Evolutionary conservation across 1,140 invertebrate species (phyloP), one percentile per base, ranked within the genome.

Genomic region (Homalodisca vitripennis): DNA sequence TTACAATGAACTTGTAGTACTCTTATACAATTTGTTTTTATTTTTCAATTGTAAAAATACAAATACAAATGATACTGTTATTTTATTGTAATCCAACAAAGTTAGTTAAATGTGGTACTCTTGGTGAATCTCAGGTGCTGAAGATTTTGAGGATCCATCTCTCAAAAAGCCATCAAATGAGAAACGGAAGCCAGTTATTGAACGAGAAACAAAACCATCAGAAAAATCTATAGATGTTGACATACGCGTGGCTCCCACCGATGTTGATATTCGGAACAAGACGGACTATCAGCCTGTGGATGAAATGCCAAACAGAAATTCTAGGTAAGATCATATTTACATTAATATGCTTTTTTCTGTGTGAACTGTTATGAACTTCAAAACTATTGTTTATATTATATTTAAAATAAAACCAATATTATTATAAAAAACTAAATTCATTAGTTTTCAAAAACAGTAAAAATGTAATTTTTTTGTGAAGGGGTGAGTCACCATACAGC

Each of bases 181-280:
- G 6, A 41, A 41, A 17, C 34, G 6, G 34, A 41, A 41, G 6
- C 6, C 34, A 41, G 34, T 17, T 20, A 22, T 20, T 51, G 48
- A 51, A 22, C 3, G 3, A 20, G 48, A 51, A 3, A 20, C 14
- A 3, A 51, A 6, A 51, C 3, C n/a, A n/a, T 3, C n/a, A 14
- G 48, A n/a, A 3, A 51, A 51, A 3, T 20, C 22, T 3, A 51
- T 12, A 13, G 55, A 60, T 29, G 55, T 60, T 26, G 55, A 60
- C 55, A 60, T 60, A 27, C 14, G 55, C 6, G 10, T 30, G n/a
- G 22, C 27, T 60, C 55, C 55, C 14, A 26, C 26, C 6, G 55
- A 60, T 24, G 14, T 60, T 22, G 55, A 60, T 26, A 60, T 60
- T n/a, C 26, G 55, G 55, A 30, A 10, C 13, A 60, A 60, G 29